Evolutionary conservation across 2,113 vertebrate species (phyloP).

Genomic region (Carlito syrichta): DNA sequence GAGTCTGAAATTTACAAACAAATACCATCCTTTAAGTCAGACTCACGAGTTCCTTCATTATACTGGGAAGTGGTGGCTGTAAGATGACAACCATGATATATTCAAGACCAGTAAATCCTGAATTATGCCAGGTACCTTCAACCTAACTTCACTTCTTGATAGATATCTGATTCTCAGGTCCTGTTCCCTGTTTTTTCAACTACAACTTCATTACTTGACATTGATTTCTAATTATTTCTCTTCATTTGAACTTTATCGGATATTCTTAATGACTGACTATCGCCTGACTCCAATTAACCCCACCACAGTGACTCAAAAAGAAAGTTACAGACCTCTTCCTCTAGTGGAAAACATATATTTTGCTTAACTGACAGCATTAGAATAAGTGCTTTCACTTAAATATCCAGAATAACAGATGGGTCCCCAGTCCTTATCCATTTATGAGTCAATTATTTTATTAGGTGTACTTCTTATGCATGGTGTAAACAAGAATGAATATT

Average conservation of each 20-base stretch:
- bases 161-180: not conserved
- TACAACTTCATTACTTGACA: not conserved
- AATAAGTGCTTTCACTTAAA: not conserved
- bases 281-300: not conserved
- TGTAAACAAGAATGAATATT: not conserved
- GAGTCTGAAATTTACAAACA: not conserved
- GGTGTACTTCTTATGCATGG: not conserved
- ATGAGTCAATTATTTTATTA: conserved; percentile 12
- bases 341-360: not conserved
- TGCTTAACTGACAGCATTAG: not conserved
- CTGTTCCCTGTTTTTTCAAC: conserved; percentile 11
- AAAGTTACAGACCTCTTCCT: not conserved
- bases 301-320: not conserved
- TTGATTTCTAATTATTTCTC: conserved; percentile 29
- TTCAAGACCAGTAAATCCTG: not conserved
- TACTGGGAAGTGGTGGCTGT: not conserved
- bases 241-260: conserved; percentile 8
- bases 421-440: not conserved
- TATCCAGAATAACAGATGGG: not conserved
- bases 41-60: not conserved
- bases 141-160: not conserved
- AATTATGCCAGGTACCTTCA: not conserved
- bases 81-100: not conserved
- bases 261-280: not conserved
- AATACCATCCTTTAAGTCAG: not conserved